These are phyloP conservation scores for Ceratitis capitata DNA, from an alignment of 1,140 invertebrate genomes.

Conservation along the genomic window DNA sequence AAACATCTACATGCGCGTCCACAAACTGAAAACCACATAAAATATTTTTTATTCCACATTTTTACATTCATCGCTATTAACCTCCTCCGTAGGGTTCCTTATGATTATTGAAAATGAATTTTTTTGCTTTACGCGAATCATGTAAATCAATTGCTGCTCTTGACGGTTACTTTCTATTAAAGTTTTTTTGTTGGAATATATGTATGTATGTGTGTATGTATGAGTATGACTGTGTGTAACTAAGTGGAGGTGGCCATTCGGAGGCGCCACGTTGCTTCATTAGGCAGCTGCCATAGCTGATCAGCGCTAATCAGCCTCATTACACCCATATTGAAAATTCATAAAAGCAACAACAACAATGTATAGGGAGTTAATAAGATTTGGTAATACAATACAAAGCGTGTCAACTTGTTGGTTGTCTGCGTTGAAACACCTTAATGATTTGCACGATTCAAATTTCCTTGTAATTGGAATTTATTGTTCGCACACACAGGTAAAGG, in stretches of 20 bases:
- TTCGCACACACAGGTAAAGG: conserved; percentile 8
- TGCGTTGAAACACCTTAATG: conserved; percentile 20
- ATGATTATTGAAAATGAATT: neutral
- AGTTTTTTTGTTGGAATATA: too few relatives aligned
- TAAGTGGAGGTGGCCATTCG: neutral
- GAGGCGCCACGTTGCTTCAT: conserved; percentile 34
- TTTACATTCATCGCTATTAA: neutral
- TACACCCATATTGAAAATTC: conserved; percentile 39
- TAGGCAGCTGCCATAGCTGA: conserved; percentile 21
- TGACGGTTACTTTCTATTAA: neutral
- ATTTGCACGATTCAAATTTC: conserved; percentile 36
- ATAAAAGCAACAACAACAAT: conserved; percentile 24
- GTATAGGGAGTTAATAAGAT: conserved; percentile 42
- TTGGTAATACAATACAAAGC: conserved; percentile 25
- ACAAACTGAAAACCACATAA: neutral
- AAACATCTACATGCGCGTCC: too few relatives aligned
- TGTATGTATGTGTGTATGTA: neutral
- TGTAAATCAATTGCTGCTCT: conserved; percentile 28
- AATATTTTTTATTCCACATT: neutral
- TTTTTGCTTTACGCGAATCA: neutral
- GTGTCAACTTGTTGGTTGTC: conserved; percentile 36
- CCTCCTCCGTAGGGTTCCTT: neutral
- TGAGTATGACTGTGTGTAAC: neutral
- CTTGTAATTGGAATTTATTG: conserved; percentile 38
- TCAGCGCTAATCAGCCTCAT: neutral